Conservation (phyloP, 2,797 vertebrate genomes). For the Dicrostonyx torquatus region DNA sequence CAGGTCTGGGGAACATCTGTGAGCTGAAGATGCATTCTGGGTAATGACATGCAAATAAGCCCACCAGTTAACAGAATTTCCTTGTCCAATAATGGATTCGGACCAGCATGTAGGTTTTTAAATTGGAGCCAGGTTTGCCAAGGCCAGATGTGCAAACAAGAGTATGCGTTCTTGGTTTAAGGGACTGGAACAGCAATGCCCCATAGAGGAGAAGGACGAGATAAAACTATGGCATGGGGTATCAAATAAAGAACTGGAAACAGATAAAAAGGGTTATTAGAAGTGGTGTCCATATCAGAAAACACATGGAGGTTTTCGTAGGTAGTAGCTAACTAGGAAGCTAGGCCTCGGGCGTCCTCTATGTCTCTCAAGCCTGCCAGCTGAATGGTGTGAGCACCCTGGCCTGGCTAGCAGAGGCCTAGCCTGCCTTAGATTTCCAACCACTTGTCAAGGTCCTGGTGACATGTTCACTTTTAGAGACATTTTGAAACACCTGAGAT, state of each 20-base stretch:
- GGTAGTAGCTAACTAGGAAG: background rate
- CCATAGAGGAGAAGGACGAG: background rate
- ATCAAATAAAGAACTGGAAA: background rate
- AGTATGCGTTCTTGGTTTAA: constrained; percentile 55
- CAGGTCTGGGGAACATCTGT: constrained; percentile 79
- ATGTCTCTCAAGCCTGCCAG: background rate
- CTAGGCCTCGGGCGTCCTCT: fast-evolving
- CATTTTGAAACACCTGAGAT: background rate
- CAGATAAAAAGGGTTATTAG: background rate
- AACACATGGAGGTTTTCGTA: background rate
- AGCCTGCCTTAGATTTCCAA: background rate
- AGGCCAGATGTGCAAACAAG: constrained; percentile 63
- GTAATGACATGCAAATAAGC: constrained; percentile 80
- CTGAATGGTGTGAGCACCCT: fast-evolving
- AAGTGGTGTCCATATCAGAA: background rate
- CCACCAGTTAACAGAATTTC: constrained; percentile 79
- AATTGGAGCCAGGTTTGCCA: constrained; percentile 73
- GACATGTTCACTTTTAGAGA: background rate
- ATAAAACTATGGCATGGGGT: constrained; percentile 3
- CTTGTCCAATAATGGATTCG: constrained; percentile 80
- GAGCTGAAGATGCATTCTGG: constrained; percentile 73
- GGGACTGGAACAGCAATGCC: background rate
- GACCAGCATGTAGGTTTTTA: constrained; percentile 71
- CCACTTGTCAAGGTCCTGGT: background rate
- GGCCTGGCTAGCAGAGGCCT: background rate